These are phyloP conservation scores for Anabas testudineus DNA, from an alignment of 2,797 vertebrate genomes.

Conservation along the genomic window DNA sequence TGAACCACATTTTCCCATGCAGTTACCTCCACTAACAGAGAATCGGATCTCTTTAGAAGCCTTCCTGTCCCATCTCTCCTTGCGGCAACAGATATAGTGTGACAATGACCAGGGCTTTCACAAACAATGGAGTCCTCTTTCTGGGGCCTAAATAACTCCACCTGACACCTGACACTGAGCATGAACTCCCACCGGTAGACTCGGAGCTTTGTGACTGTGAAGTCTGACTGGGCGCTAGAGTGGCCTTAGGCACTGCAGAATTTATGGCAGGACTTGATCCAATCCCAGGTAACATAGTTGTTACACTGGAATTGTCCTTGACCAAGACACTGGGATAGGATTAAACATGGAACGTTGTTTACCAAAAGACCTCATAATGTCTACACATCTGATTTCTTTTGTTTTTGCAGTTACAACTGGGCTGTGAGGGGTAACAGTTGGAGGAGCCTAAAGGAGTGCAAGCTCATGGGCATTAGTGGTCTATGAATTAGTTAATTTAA, in stretches of 20 bases:
- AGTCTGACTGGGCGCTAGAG: conserved; percentile 52
- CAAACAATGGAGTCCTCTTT: conserved; percentile 74
- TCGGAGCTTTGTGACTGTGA: conserved; percentile 64
- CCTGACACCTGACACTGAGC: conserved; percentile 83
- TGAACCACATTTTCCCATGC: conserved; percentile 41
- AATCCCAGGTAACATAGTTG: conserved; percentile 47
- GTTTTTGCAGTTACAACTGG: conserved; percentile 36
- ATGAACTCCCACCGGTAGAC: conserved; percentile 71
- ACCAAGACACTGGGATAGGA: conserved; percentile 31
- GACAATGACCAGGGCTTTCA: conserved; percentile 79
- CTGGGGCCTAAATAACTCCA: conserved; percentile 66
- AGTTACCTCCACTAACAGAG: conserved; percentile 63
- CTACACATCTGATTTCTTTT: conserved; percentile 24
- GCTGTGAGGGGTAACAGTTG: conserved; percentile 43
- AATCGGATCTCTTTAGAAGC: conserved; percentile 71
- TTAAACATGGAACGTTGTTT: conserved; percentile 53
- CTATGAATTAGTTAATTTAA: conserved; percentile 68
- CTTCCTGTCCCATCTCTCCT: conserved; percentile 72
- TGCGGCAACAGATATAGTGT: conserved; percentile 68
- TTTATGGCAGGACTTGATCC: conserved; percentile 49
- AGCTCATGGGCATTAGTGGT: conserved; percentile 48
- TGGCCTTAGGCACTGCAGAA: conserved; percentile 51
- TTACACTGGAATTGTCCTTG: conserved; percentile 44
- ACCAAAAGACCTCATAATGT: conserved; percentile 34
- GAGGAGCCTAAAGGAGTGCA: conserved; percentile 55